Conservation (phyloP, 2,797 vertebrate species). For the Enteromius viviparus region DNA sequence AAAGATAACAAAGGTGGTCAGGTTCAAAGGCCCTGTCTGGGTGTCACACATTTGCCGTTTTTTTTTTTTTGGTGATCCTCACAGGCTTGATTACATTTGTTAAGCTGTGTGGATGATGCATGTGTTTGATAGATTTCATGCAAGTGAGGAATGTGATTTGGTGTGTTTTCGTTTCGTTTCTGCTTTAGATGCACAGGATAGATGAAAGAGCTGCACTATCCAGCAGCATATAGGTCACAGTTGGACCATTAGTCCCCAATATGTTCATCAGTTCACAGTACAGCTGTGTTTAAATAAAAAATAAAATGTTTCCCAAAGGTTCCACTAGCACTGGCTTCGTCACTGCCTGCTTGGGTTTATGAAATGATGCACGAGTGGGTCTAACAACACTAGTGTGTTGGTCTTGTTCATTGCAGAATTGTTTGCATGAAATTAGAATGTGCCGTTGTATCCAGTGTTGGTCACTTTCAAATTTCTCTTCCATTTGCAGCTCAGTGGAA, state of each 20-base stretch:
- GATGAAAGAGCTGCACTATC: neutral
- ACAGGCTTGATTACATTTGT: constrained; percentile 35
- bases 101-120: constrained; percentile 54
- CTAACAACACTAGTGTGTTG: constrained; percentile 71
- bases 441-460: constrained; percentile 35
- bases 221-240: neutral
- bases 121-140: constrained; percentile 55
- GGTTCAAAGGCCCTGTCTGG: constrained; percentile 35
- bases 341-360: neutral
- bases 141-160: constrained; percentile 5
- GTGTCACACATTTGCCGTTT: constrained; percentile 47
- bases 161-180: no score
- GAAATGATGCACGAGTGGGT: constrained; percentile 53
- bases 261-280: neutral
- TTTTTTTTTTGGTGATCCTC: constrained; percentile 10
- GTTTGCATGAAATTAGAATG: constrained; percentile 6
- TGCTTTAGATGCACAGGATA: neutral
- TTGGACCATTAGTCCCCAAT: neutral
- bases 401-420: constrained; percentile 63
- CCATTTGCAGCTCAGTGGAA: constrained; percentile 88
- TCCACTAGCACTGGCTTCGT: neutral
- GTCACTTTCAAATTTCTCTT: constrained; percentile 36
- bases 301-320: neutral
- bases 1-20: constrained; percentile 60
- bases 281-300: neutral